phyloP scores from a whole-genome alignment of 2,113 vertebrate species.

The Stercorarius parasiticus region DNA sequence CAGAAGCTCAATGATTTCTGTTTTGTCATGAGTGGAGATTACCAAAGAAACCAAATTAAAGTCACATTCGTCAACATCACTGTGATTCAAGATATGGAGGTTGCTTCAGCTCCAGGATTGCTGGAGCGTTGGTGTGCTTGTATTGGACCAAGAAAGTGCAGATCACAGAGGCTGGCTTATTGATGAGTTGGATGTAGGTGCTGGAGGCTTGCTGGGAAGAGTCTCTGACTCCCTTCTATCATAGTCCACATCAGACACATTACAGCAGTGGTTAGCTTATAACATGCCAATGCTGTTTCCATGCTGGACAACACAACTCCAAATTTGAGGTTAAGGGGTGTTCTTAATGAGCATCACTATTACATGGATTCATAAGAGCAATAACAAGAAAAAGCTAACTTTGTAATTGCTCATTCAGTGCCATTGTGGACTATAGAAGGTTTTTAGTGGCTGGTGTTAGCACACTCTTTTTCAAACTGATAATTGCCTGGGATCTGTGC shows the following conservation, averaged over 20 bases:
- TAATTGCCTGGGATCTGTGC: not conserved
- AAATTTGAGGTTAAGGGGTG: not conserved
- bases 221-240: not conserved
- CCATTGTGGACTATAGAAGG: not conserved
- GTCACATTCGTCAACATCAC: not conserved
- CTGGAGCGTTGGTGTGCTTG: not conserved
- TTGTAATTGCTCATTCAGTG: not conserved
- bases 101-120: not conserved
- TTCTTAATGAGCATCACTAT: not conserved
- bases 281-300: not conserved
- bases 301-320: not conserved
- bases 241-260: fast-evolving
- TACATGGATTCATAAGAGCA: not conserved
- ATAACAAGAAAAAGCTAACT: not conserved
- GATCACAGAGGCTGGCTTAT: fast-evolving
- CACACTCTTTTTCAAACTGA: not conserved
- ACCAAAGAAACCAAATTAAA: not conserved
- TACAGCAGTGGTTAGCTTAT: not conserved
- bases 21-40: not conserved
- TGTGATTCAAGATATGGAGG: not conserved
- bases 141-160: not conserved
- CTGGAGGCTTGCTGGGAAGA: not conserved
- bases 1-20: not conserved
- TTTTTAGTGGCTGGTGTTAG: not conserved
- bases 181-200: not conserved